Evolutionary conservation across 2,113 vertebrate genomes (phyloP).

Genomic region (Pogona vitticeps): DNA sequence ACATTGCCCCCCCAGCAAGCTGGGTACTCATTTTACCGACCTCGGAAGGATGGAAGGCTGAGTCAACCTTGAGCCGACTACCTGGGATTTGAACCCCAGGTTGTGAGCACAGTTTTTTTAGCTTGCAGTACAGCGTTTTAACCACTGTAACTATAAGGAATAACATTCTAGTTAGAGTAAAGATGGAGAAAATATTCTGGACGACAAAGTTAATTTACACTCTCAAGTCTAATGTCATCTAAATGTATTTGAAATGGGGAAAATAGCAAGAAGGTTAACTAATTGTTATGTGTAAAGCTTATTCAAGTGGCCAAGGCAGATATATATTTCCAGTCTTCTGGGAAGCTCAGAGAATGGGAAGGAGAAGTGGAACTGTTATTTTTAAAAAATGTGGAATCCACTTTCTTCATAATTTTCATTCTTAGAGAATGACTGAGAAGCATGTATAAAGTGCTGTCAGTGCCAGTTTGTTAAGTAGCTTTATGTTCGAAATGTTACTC

Average conservation of each 20-base stretch:
- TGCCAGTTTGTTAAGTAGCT: background rate
- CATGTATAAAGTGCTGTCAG: background rate
- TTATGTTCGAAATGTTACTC: background rate
- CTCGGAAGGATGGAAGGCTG: too few species aligned
- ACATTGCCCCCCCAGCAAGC: too few species aligned
- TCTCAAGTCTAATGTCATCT: background rate
- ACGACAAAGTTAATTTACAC: background rate
- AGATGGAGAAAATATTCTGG: rapidly evolving
- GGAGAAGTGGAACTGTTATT: background rate
- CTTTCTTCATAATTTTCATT: background rate
- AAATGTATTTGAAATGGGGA: background rate
- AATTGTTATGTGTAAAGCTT: background rate
- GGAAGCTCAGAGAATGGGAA: background rate
- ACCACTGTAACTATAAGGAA: background rate
- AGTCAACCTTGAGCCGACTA: too few species aligned
- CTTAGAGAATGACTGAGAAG: background rate
- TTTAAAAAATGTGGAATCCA: background rate
- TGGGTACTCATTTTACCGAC: too few species aligned
- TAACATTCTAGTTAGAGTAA: background rate
- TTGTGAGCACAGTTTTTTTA: too few species aligned
- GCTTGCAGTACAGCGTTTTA: too few species aligned
- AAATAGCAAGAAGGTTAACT: background rate
- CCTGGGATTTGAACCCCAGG: too few species aligned
- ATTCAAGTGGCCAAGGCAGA: background rate
- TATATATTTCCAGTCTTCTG: background rate